Evolutionary conservation across 2,113 vertebrate species (phyloP), one percentile per base, ranked within the genome.

Genomic region (Melanotaenia duboulayi): DNA sequence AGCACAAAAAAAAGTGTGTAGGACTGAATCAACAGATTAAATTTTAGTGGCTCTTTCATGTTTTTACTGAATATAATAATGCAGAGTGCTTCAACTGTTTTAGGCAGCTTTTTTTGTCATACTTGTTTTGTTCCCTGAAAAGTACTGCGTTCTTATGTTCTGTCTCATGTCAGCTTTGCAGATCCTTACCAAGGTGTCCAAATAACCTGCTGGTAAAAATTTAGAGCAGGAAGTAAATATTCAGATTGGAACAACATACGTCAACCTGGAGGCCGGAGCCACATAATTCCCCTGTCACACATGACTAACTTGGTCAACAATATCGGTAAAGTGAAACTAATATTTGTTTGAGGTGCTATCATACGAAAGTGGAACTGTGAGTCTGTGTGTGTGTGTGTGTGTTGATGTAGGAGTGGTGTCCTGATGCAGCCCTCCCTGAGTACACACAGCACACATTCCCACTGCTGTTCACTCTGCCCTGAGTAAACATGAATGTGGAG

Each of bases 361-460:
- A 51, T 35, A 49, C 59, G 56, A 22, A 7, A 56, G 49, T 42
- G 2, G 10, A 39, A 37, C 46, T 39, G n/a, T 46, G 24, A 70
- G 2, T 55, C n/a, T 37, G 48, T 17, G 48, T 32, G 46, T 63
- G 40, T 32, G 46, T 63, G 40, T 74, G 71, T 70, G 76, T 71
- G 83, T 42, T 52, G 72, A 55, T 74, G 78, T 61, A 60, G 84
- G 73, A 20, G 66, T 82, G 80, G 75, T 71, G 73, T 78, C 82
- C 69, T 78, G 70, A 65, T 4, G 19, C 60, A 35, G 60, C 70
- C 86, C 86, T 89, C 90, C 89, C 71, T 91, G 78, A 83, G 88
- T 57, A 90, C 78, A 92, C 87, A 90, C n/a, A 40, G 48, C 52
- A 58, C 74, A 76, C 83, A 90, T 84, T 85, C 81, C 72, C 14